A percentile compares a stretch with the other conserved stretches of the same genome.
phyloP scores from a whole-genome alignment of 2,888 invertebrate species.

The Electrophaes corylata region DNA sequence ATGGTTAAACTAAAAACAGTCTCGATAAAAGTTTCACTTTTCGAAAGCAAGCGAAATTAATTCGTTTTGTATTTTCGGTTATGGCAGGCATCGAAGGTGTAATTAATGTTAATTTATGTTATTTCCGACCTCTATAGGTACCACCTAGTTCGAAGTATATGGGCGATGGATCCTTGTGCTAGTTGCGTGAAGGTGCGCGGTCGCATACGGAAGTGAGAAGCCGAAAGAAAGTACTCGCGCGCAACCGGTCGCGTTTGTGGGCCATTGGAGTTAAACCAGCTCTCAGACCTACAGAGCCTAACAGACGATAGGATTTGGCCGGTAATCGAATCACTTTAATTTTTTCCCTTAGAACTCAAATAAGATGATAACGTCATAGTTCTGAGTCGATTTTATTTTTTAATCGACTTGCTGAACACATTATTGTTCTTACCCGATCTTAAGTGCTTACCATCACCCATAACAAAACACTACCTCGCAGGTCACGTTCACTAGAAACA shows the following conservation, averaged over 20 bases:
- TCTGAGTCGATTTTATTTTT: no score
- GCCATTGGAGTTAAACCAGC: conserved; percentile 57
- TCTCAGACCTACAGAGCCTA: conserved; percentile 26
- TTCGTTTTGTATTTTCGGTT: conserved; percentile 32
- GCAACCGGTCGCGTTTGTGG: conserved; percentile 79
- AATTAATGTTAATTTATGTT: conserved; percentile 38
- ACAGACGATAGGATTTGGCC: conserved; percentile 22
- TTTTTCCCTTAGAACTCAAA: not conserved
- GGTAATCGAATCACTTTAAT: not conserved
- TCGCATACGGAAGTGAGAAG: conserved; percentile 79
- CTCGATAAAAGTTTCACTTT: conserved; percentile 38
- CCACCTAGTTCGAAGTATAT: conserved; percentile 43
- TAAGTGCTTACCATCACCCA: no score
- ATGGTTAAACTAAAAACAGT: conserved; percentile 29
- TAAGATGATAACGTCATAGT: not conserved
- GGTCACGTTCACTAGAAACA: no score
- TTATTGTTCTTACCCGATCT: no score
- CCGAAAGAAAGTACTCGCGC: conserved; percentile 76
- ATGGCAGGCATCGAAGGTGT: conserved; percentile 30
- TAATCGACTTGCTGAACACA: no score
- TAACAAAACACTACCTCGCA: no score
- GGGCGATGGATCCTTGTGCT: conserved; percentile 65
- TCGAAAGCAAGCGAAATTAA: conserved; percentile 41
- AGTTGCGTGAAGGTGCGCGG: conserved; percentile 77
- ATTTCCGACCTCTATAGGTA: conserved; percentile 33